Base-by-base conservation (phyloP, 1,140 invertebrate genomes). In the Drosophila asahinai region DNA sequence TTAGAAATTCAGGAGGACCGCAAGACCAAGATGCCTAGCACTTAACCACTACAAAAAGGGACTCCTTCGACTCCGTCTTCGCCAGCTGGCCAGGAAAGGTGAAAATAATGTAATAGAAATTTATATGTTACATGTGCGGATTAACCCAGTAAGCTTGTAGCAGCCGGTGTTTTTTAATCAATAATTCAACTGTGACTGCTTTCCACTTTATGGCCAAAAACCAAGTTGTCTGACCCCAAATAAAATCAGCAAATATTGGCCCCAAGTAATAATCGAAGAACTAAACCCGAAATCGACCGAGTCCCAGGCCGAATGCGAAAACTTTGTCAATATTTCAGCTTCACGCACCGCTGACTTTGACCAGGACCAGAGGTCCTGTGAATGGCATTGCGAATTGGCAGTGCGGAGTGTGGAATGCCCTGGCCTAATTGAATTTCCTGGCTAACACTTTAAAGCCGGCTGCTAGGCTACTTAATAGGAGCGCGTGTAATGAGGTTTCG, bases 131-230 rank as follows among this genome's bases (percentile, higher is more conserved):
- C 49, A n/a, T 36, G 19, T 45, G 30, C 27, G 25, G 59, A 30
- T 27, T 51, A 60, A 25, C 9, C 30, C 54, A 62, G n/a, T 60
- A 22, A 43, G 49, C 61, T 45, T 38, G 45, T 36, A 43, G 47
- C 47, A 54, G 58, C 14, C 54, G 36, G 38, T 1, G 19, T 38
- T 57, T 45, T 73, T 89, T 76, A 89, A 89, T 90, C 86, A 90
- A 90, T 90, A 89, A 90, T 84, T 90, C 81, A 78, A 58, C 60
- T 68, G 60, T 48, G 73, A 77, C 77, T 83, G 62, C 45, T 68
- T 71, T 83, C 51, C 71, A 63, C 48, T 82, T 79, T 77, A 73
- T 51, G 63, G 47, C 42, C 33, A 40, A 45, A 54, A 47, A 36
- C 22, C 48, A 25, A 75, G 61, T 66, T 77, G 38, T 49, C 72